A percentile compares a stretch with the other conserved stretches of the same genome.
These are phyloP conservation scores for Pithys albifrons DNA, from an alignment of 2,113 vertebrate species.

Conservation along the genomic window DNA sequence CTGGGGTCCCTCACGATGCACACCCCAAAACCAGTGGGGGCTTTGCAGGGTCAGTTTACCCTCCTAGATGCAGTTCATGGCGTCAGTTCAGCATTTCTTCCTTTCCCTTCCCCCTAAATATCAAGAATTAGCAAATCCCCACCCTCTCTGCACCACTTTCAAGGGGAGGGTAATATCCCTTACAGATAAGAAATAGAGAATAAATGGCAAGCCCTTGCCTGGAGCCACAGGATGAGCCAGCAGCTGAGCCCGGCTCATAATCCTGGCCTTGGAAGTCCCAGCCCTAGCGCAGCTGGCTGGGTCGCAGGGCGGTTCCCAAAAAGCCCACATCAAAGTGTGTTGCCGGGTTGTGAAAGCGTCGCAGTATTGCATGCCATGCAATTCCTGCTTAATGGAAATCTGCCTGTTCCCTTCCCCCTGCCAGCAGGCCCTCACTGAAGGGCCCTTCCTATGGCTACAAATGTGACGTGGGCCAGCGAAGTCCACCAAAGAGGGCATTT, in stretches of 20 bases:
- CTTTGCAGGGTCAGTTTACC: background rate
- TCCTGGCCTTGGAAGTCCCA: background rate
- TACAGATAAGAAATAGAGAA: background rate
- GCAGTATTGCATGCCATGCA: background rate
- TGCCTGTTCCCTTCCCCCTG: background rate
- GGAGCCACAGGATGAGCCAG: background rate
- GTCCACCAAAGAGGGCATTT: background rate
- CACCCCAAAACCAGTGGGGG: fast-evolving
- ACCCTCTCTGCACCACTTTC: background rate
- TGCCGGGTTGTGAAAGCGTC: slow-evolving; percentile 7
- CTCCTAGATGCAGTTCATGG: fast-evolving
- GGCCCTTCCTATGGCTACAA: background rate
- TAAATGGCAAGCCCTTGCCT: background rate
- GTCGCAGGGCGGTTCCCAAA: background rate
- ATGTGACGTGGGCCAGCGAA: fast-evolving
- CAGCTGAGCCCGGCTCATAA: background rate
- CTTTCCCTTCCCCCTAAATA: background rate
- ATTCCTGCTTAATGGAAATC: background rate
- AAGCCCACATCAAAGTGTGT: slow-evolving; percentile 34
- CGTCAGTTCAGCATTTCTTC: background rate
- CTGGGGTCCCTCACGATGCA: background rate
- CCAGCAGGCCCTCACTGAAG: background rate
- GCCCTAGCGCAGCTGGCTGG: background rate
- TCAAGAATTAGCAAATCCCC: background rate
- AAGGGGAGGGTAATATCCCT: background rate